phyloP scores from a whole-genome alignment of 2,113 vertebrate species.

The Falcunculus frontatus region DNA sequence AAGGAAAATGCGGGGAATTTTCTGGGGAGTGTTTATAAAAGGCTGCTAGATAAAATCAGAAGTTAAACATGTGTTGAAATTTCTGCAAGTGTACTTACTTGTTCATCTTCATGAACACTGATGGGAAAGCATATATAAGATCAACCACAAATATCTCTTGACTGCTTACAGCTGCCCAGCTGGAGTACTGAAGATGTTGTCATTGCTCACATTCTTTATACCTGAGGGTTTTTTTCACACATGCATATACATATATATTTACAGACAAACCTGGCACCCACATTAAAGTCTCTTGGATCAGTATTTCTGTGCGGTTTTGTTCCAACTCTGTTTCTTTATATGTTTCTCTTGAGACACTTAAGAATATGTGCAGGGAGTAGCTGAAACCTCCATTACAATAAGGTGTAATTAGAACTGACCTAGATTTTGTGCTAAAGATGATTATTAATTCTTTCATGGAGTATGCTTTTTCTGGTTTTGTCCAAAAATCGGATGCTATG shows the following conservation, averaged over 20 bases:
- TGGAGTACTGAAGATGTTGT: not conserved
- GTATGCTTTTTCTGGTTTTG: not conserved
- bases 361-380: not conserved
- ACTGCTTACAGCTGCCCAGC: not conserved
- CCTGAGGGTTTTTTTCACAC: not conserved
- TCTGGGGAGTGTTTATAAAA: not conserved
- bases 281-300: not conserved
- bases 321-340: not conserved
- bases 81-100: not conserved
- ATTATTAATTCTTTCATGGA: not conserved
- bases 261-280: not conserved
- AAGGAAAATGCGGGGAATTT: not conserved
- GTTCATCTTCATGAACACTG: not conserved
- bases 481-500: accelerated
- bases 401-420: not conserved
- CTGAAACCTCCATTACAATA: not conserved
- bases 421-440: not conserved
- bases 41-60: not conserved
- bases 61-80: not conserved
- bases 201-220: not conserved
- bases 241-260: not conserved
- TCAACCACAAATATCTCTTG: not conserved
- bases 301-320: not conserved
- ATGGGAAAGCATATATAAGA: not conserved
- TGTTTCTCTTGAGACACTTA: not conserved